Conservation (phyloP, 2,797 vertebrate genomes). For the Alcedo atthis region DNA sequence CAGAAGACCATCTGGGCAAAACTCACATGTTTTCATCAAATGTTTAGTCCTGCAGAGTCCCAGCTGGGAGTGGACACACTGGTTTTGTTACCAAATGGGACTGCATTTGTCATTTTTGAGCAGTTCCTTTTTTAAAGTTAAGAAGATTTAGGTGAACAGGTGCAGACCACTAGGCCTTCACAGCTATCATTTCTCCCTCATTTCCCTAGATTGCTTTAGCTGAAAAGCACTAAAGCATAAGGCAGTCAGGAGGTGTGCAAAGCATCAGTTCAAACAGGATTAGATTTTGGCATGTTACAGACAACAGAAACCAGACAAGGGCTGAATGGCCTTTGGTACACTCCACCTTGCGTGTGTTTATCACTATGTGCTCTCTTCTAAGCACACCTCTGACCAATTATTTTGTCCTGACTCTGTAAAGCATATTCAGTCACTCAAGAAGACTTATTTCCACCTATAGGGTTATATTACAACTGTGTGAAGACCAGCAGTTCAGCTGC, state of each 20-base stretch:
- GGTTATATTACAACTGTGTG: background rate
- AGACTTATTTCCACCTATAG: background rate
- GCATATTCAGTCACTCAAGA: background rate
- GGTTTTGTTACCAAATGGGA: background rate
- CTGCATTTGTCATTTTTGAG: background rate
- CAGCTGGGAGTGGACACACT: background rate
- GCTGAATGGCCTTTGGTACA: background rate
- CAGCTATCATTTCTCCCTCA: slow-evolving; percentile 23
- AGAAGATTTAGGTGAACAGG: slow-evolving; percentile 20
- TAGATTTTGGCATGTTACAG: background rate
- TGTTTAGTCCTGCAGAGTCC: background rate
- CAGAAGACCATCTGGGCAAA: slow-evolving; percentile 29
- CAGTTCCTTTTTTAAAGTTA: background rate
- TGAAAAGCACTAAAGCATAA: background rate
- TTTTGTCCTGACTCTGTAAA: background rate
- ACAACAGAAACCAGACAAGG: background rate
- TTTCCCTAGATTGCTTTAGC: slow-evolving; percentile 5
- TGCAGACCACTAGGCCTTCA: slow-evolving; percentile 42
- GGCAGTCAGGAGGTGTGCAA: slow-evolving; percentile 25
- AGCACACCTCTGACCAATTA: background rate
- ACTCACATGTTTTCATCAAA: background rate
- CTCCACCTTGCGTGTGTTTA: background rate
- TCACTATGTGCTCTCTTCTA: background rate
- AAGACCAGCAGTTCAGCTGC: background rate
- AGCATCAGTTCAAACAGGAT: background rate